Conservation (phyloP, 2,888 invertebrate species). For the Esperia sulphurella region DNA sequence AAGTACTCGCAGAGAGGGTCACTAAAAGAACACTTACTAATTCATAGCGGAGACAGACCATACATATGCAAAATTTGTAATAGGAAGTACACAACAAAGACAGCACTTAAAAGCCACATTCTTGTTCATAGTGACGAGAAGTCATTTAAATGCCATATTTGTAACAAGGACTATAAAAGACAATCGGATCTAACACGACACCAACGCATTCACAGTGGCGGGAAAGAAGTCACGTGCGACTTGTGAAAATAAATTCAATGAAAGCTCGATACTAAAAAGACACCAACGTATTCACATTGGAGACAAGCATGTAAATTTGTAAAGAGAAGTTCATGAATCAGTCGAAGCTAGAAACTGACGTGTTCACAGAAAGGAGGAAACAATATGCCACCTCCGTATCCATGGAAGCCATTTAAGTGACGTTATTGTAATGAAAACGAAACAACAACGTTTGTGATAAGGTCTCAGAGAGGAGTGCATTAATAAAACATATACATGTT, state of each 20-base stretch:
- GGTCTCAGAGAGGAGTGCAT: too few relatives aligned
- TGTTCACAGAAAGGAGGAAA: constrained; percentile 13
- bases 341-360: constrained; percentile 13
- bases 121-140: too few relatives aligned
- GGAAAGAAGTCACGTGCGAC: background rate
- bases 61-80: too few relatives aligned
- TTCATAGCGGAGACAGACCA: too few relatives aligned
- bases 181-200: background rate
- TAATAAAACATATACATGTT: too few relatives aligned
- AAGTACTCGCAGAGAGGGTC: too few relatives aligned
- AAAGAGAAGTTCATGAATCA: constrained; percentile 12
- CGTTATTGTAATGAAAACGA: too few relatives aligned
- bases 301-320: constrained; percentile 9
- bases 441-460: constrained; percentile 16
- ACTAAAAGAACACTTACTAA: too few relatives aligned
- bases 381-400: constrained; percentile 15
- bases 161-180: background rate
- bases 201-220: background rate
- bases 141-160: background rate
- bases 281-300: background rate
- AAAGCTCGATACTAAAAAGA: background rate
- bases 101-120: too few relatives aligned
- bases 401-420: constrained; percentile 11
- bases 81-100: too few relatives aligned
- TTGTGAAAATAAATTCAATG: background rate